Evolutionary conservation across 2,888 invertebrate genomes (phyloP).

Genomic region (Sphinx pinastri): DNA sequence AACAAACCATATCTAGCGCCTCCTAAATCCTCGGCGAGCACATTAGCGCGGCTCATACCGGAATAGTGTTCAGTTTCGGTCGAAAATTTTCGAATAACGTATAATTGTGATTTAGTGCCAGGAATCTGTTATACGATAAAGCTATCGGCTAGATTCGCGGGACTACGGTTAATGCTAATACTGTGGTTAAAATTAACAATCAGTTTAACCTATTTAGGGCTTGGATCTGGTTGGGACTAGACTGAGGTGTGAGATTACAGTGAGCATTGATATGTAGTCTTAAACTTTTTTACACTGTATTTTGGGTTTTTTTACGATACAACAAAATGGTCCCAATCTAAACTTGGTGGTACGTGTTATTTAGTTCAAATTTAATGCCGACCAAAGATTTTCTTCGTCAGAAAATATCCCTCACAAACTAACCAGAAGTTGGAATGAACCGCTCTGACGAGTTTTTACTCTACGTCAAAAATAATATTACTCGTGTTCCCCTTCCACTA

Average conservation of each 20-base stretch:
- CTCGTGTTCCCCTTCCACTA: too few relatives aligned
- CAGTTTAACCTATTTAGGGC: slow-evolving; percentile 5
- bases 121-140: slow-evolving; percentile 35
- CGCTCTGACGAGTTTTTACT: too few relatives aligned
- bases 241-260: background rate
- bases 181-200: slow-evolving; percentile 7
- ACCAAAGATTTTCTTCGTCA: too few relatives aligned
- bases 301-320: too few relatives aligned
- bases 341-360: too few relatives aligned
- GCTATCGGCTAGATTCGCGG: slow-evolving; percentile 31
- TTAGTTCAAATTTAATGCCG: too few relatives aligned
- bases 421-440: too few relatives aligned
- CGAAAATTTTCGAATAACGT: slow-evolving; percentile 29
- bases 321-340: too few relatives aligned
- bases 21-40: slow-evolving; percentile 42
- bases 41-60: slow-evolving; percentile 59
- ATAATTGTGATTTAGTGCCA: slow-evolving; percentile 30
- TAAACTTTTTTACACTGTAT: too few relatives aligned
- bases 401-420: too few relatives aligned
- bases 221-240: background rate
- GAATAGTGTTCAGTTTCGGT: slow-evolving; percentile 69
- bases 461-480: too few relatives aligned
- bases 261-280: too few relatives aligned
- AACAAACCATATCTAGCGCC: slow-evolving; percentile 41
- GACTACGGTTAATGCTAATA: slow-evolving; percentile 9